Conservation (phyloP, 2,888 invertebrate species). For the Calephelis perditalis region DNA sequence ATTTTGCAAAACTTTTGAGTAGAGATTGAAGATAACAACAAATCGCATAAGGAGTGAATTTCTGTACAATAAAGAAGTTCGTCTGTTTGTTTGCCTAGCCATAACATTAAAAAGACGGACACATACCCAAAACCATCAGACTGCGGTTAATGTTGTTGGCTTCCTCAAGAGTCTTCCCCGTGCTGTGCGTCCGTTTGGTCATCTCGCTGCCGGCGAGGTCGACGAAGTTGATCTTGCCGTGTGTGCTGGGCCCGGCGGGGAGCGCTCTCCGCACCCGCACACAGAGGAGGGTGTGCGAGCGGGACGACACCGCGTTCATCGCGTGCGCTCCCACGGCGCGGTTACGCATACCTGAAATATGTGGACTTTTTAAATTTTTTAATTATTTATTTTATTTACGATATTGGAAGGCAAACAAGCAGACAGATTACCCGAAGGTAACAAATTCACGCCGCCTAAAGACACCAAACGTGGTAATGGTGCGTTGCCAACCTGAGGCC, state of each 20-base stretch:
- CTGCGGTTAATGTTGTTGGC: constrained; percentile 98
- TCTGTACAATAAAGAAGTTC: no score
- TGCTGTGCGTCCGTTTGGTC: constrained; percentile 93
- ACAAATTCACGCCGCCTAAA: no score
- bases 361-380: neutral
- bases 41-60: no score
- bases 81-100: no score
- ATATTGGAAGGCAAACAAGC: no score
- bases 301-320: constrained; percentile 95
- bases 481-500: no score
- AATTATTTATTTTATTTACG: no score
- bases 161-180: constrained; percentile 92
- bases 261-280: constrained; percentile 91
- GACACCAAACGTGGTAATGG: no score
- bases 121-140: constrained; percentile 92
- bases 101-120: neutral
- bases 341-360: constrained; percentile 88
- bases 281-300: constrained; percentile 95
- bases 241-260: constrained; percentile 90
- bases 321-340: constrained; percentile 93
- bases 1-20: no score
- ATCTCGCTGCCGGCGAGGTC: constrained; percentile 98
- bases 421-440: no score
- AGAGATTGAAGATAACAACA: no score
- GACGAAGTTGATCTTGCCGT: constrained; percentile 97